Percentiles rank a stretch among this genome's conserved stretches.
These are phyloP conservation scores for Formica selysi DNA, from an alignment of 1,140 invertebrate genomes.

Conservation along the genomic window DNA sequence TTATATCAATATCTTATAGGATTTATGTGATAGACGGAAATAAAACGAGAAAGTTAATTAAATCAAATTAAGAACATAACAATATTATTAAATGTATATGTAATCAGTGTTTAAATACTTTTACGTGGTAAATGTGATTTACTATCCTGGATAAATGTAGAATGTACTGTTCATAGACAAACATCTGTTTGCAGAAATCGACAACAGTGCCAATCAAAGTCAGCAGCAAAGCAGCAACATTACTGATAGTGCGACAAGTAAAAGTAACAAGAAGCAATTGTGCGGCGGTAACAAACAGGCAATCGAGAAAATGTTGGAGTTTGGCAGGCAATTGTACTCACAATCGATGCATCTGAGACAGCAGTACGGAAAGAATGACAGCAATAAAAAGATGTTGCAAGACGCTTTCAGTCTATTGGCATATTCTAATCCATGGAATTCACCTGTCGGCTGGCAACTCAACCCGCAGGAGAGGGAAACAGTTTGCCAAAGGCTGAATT, in stretches of 20 bases:
- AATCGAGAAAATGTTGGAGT: constrained; percentile 96
- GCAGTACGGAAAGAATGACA: constrained; percentile 94
- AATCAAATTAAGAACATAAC: background rate
- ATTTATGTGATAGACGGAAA: background rate
- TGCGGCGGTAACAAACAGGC: constrained; percentile 93
- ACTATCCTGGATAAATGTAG: too few relatives aligned
- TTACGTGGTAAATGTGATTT: too few relatives aligned
- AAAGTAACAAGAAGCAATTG: constrained; percentile 87
- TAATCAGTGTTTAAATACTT: background rate
- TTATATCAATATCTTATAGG: background rate
- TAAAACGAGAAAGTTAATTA: constrained; percentile 5
- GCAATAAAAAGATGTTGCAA: constrained; percentile 97
- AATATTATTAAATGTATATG: background rate
- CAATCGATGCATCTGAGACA: constrained; percentile 95
- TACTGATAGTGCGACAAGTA: constrained; percentile 76
- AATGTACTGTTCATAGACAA: background rate
- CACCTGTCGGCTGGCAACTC: constrained; percentile 97
- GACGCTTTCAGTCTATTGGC: constrained; percentile 99
- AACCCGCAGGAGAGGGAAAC: constrained; percentile 96
- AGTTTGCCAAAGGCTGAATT: constrained; percentile 98
- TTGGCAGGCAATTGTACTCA: constrained; percentile 96
- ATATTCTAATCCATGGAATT: constrained; percentile 98
- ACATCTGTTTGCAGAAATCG: constrained; percentile 82
- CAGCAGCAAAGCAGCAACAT: constrained; percentile 76
- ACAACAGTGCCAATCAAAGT: constrained; percentile 82